A percentile compares a stretch with the other conserved stretches of the same genome.
Conservation (phyloP, 2,113 vertebrate species). For the Gasterosteus aculeatus region DNA sequence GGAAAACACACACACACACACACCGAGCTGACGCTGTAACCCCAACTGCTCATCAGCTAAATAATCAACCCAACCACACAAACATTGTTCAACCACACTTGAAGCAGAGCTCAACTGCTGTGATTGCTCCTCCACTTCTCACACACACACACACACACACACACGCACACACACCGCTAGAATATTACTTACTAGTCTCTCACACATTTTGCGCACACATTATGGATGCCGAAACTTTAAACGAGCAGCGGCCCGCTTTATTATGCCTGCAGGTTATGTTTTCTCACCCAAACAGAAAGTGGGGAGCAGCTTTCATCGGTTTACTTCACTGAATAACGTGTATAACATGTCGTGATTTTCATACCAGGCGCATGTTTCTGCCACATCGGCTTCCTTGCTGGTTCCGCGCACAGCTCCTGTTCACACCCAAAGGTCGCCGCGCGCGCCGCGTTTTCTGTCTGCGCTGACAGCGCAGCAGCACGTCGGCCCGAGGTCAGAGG, state of each 20-base stretch:
- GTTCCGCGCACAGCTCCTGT: background rate
- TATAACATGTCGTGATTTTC: background rate
- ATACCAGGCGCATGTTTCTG: background rate
- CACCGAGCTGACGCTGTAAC: conserved; percentile 44
- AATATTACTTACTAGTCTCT: conserved; percentile 55
- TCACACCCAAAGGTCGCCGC: background rate
- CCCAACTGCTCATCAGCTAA: conserved; percentile 65
- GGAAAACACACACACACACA: conserved; percentile 19
- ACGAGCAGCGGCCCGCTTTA: conserved; percentile 45
- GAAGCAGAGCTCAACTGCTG: conserved; percentile 42
- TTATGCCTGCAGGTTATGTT: conserved; percentile 37
- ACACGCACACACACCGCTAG: conserved; percentile 25
- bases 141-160: conserved; percentile 21
- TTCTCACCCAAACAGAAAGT: conserved; percentile 20
- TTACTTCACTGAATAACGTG: background rate
- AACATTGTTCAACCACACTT: conserved; percentile 69
- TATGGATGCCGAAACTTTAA: conserved; percentile 40
- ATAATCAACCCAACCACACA: conserved; percentile 68
- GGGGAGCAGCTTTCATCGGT: conserved; percentile 2
- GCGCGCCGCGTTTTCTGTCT: conserved; percentile 15
- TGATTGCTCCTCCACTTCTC: conserved; percentile 48
- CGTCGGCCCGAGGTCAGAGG: conserved; percentile 30
- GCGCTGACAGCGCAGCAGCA: conserved; percentile 1
- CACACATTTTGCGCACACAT: conserved; percentile 54
- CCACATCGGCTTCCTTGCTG: conserved; percentile 1